These are phyloP conservation scores for Saguinus imperator DNA, from an alignment of 2,113 vertebrate species.

Conservation along the genomic window DNA sequence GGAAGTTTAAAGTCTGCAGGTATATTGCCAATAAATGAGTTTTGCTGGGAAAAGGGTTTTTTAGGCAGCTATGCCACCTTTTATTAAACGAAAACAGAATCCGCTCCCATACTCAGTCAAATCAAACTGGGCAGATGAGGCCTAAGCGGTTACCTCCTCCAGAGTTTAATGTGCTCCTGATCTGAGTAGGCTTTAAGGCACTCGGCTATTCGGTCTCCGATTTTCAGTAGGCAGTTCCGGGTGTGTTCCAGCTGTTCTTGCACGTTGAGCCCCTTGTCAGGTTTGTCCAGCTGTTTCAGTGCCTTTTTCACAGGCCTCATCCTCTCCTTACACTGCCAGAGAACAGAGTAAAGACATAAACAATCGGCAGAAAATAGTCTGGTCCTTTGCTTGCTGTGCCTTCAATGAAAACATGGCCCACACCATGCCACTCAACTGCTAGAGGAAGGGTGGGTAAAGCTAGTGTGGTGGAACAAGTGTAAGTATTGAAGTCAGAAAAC, in stretches of 20 bases:
- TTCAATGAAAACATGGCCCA: not conserved
- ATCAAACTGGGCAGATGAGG: not conserved
- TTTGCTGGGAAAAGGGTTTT: not conserved
- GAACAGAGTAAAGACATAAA: conserved; percentile 29
- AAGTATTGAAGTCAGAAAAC: not conserved
- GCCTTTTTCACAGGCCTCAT: conserved; percentile 99
- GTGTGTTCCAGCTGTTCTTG: conserved; percentile 99
- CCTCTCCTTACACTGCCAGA: conserved; percentile 95
- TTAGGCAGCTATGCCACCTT: not conserved
- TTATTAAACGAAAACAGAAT: not conserved
- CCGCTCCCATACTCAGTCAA: not conserved
- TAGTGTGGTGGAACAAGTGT: not conserved
- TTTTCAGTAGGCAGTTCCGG: conserved; percentile 95
- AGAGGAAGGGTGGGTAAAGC: not conserved
- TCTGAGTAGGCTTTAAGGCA: conserved; percentile 97
- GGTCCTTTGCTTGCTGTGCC: not conserved
- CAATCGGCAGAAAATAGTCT: not conserved
- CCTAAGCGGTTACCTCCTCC: conserved; percentile 89
- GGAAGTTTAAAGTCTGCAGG: not conserved
- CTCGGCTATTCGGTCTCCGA: conserved; percentile 97
- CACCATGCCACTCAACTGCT: not conserved
- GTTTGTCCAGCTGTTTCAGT: conserved; percentile 97
- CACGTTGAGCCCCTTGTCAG: conserved; percentile 94
- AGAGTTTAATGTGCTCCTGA: conserved; percentile 94
- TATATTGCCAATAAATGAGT: not conserved